Conservation (phyloP, 2,888 invertebrate species). For the Prosapia bicincta region DNA sequence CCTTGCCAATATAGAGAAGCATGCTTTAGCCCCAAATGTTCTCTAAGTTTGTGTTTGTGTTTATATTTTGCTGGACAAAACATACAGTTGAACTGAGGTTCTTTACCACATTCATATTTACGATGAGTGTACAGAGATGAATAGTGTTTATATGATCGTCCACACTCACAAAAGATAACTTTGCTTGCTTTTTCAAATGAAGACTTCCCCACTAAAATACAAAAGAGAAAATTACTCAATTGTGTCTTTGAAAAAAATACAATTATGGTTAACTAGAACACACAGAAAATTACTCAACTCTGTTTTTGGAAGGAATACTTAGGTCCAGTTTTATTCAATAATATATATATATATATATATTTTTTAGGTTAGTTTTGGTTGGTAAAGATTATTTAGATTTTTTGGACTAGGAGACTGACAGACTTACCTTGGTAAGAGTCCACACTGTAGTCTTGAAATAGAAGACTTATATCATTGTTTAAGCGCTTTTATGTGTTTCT, state of each 20-base stretch:
- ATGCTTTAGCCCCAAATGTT: conserved; percentile 25
- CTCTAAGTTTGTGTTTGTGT: conserved; percentile 44
- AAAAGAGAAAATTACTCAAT: neutral
- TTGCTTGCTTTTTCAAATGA: neutral
- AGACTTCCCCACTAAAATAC: neutral
- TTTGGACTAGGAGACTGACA: too few relatives aligned
- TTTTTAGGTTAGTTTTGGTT: too few relatives aligned
- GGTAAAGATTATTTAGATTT: too few relatives aligned
- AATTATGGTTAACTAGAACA: too few relatives aligned
- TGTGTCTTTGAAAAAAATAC: too few relatives aligned
- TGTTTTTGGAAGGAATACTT: neutral
- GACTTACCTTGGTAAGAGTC: too few relatives aligned
- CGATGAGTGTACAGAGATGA: conserved; percentile 42
- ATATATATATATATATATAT: too few relatives aligned
- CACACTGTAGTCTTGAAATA: too few relatives aligned
- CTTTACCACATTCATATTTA: conserved; percentile 44
- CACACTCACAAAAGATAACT: conserved; percentile 40
- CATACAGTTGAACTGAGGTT: conserved; percentile 43
- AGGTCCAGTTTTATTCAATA: too few relatives aligned
- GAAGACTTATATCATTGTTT: too few relatives aligned
- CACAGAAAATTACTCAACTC: too few relatives aligned
- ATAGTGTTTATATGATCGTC: conserved; percentile 41
- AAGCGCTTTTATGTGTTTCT: too few relatives aligned
- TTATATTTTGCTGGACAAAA: conserved; percentile 52
- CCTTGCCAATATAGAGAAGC: neutral